Percentiles rank a stretch among this genome's conserved stretches.
Evolutionary conservation across 2,888 invertebrate species (phyloP).

Genomic region (Pammene fasciana): DNA sequence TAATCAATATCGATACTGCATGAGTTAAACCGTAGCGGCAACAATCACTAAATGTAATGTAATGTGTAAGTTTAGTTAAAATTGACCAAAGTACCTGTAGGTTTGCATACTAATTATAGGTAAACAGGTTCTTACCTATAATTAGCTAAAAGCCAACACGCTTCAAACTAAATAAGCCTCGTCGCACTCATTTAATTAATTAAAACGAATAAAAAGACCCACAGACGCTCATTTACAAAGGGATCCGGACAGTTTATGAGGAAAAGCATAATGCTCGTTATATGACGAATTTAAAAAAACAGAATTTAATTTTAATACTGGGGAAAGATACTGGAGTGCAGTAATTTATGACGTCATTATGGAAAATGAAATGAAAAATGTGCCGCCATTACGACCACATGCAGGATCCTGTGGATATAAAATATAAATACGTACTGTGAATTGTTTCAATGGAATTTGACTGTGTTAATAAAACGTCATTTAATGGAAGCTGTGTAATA

Average conservation of each 20-base stretch:
- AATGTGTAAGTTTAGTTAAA: no score
- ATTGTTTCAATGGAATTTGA: constrained; percentile 23
- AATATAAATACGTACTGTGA: not conserved
- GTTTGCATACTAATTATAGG: no score
- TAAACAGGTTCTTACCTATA: not conserved
- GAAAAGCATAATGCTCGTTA: constrained; percentile 40
- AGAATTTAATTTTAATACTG: constrained; percentile 63
- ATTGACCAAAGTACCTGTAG: no score
- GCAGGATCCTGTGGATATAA: constrained; percentile 25
- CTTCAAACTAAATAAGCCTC: constrained; percentile 1
- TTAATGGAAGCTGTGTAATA: not conserved
- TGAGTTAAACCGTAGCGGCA: no score
- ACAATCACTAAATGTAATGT: no score
- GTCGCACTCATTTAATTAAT: constrained; percentile 22
- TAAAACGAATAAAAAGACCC: constrained; percentile 15
- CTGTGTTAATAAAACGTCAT: not conserved
- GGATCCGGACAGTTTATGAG: constrained; percentile 26
- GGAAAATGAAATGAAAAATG: constrained; percentile 70
- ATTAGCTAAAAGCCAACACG: not conserved
- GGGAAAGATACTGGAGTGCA: constrained; percentile 64
- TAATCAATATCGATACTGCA: no score
- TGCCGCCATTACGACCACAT: constrained; percentile 49
- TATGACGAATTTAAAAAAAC: constrained; percentile 55
- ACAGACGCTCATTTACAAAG: constrained; percentile 9
- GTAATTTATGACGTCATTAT: constrained; percentile 71